Evolutionary conservation across 2,113 vertebrate genomes (phyloP), one percentile per base, ranked within the genome.

Genomic region (Chitala chitala): DNA sequence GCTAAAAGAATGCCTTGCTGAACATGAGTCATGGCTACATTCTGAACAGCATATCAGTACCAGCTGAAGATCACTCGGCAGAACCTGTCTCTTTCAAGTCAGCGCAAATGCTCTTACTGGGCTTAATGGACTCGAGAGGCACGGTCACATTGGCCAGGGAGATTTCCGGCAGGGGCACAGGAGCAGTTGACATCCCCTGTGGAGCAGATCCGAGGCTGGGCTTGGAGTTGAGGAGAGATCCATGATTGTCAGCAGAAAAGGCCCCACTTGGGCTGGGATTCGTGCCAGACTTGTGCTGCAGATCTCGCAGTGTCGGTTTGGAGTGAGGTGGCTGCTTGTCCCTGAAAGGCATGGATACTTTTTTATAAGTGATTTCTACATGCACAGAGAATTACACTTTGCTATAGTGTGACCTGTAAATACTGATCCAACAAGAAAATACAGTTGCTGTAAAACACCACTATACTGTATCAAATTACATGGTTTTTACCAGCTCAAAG

Each of bases 111-210:
- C 26, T 80, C 95, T 94, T 87, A 99, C 97, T 98, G n/a, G 96
- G 96, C 84, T 94, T 97, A 87, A 98, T 94, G 33, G 94, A 93
- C 81, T 98, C 97, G 88, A 99, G 90, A 80, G 95, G 94, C 83
- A 99, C 93, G 29, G 87, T 90, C 74, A 98, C 84, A 38, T 89
- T 93, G 75, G 92, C 84, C 8, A 98, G 85, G 0, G 94, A 94
- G 75, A 94, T 88, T 81, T 91, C 91, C 1, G 87, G 86, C 1
- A 82, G 84, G 17, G 83, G 74, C 0, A 31, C 2, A 0, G 87
- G 26, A 22, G 84, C 81, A 40, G 82, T 77, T 6, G 79, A 76
- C 79, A 76, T 33, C 9, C 84, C 85, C 78, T 83, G 76, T 46
- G 89, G 46, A 0, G 75, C 64, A 71, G 87, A 80, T 64, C 85